Evolutionary conservation across 2,888 invertebrate genomes (phyloP), one percentile per base, ranked within the genome.

Genomic region (Andrena hattorfiana): DNA sequence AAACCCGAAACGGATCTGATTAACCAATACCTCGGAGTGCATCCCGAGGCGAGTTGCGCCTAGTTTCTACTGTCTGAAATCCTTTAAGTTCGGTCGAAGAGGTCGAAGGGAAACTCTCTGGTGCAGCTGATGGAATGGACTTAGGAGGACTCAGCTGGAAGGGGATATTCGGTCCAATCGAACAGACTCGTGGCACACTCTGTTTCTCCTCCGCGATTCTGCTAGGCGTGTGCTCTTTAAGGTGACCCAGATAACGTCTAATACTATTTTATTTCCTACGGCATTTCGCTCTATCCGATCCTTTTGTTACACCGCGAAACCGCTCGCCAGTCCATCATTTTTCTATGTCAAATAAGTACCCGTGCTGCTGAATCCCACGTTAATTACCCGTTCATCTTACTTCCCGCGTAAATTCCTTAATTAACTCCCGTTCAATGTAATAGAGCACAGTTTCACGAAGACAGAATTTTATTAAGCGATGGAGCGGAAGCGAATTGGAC

Each of bases 241-340:
- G 62, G 56, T 75, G 86, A 89, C 89, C 88, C 66, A 86, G 81
- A 87, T 88, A 81, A 66, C 51, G 72, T 71, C 72, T 87, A 74
- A 63, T 72, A 68, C 71, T 72, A 72, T 81, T 81, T 83, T 72
- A 81, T 77, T 68, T 76, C 51, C 51, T 23, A 51, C 75, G 48
- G 71, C 73, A 56, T 79, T 80, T 73, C 70, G 35, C 30, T 73
- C 54, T 62, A 48, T 16, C 72, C 54, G 48, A 63, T 79, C 60
- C 79, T 68, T 67, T 73, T 72, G 73, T 63, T 35, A 66, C 30
- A 16, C 30, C 70, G 54, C 26, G 62, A 72, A 54, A 73, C 48
- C 66, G 49, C 49, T 54, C 20, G 26, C 67, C 51, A 49, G 28
- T 20, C 48, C 62, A 62, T 79, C 67, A 62, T 81, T 79, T 76